Percentiles rank a stretch among this genome's conserved stretches.
Conservation (phyloP, 2,888 invertebrate genomes). For the Sceliomorpha sp. region DNA sequence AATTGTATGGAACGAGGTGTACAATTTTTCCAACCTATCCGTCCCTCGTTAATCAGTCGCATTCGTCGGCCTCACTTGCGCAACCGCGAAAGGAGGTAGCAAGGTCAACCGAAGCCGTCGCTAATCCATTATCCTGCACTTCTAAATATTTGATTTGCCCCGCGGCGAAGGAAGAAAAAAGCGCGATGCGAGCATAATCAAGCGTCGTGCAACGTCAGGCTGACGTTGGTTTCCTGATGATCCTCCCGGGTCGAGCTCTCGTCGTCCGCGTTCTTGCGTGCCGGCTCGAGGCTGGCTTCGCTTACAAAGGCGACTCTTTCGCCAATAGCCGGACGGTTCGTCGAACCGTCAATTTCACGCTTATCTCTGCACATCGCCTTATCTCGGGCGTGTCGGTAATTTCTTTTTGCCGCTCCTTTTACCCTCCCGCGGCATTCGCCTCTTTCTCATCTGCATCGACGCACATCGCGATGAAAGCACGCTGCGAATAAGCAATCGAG, state of each 20-base stretch:
- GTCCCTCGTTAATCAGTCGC: not conserved
- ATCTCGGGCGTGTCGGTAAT: conserved; percentile 17
- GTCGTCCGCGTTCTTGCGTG: not conserved
- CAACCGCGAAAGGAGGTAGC: conserved; percentile 14
- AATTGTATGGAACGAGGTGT: no score
- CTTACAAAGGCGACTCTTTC: conserved; percentile 8
- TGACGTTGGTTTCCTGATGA: not conserved
- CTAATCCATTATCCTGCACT: conserved; percentile 26
- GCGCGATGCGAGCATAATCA: conserved; percentile 10
- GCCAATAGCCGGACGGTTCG: conserved; percentile 3
- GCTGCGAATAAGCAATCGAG: conserved; percentile 7
- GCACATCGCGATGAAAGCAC: conserved; percentile 1
- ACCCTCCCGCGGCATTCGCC: not conserved
- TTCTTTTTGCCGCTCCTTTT: conserved; percentile 2
- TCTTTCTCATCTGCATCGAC: conserved; percentile 15
- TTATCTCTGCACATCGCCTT: conserved; percentile 7
- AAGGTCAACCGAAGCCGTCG: conserved; percentile 34
- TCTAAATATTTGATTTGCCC: conserved; percentile 38
- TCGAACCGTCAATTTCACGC: conserved; percentile 19
- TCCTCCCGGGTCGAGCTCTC: conserved; percentile 4
- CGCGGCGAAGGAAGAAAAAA: conserved; percentile 18
- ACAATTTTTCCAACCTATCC: no score
- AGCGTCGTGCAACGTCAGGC: conserved; percentile 8
- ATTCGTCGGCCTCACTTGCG: conserved; percentile 11
- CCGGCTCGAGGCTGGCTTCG: conserved; percentile 10